These are phyloP conservation scores for Drosophila anomalata DNA, from an alignment of 2,888 invertebrate genomes.

Conservation along the genomic window DNA sequence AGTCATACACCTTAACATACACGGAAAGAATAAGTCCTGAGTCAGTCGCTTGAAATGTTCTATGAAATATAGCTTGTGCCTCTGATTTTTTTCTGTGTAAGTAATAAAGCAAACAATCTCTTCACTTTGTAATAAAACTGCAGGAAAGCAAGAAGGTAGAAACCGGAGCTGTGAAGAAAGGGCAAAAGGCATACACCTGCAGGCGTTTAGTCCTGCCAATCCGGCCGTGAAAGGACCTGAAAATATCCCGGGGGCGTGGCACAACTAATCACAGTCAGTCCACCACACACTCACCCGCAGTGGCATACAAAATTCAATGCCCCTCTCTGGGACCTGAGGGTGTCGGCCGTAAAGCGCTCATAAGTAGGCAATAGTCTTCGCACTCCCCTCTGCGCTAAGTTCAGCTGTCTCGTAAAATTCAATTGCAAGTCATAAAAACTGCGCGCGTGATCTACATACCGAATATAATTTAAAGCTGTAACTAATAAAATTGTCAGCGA, in stretches of 20 bases:
- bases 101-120: slow-evolving; percentile 68
- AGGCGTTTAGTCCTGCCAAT: slow-evolving; percentile 13
- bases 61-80: not conserved
- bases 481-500: slow-evolving; percentile 66
- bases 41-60: not conserved
- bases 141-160: slow-evolving; percentile 26
- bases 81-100: slow-evolving; percentile 40
- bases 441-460: slow-evolving; percentile 63
- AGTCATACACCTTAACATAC: slow-evolving; percentile 6
- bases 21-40: not conserved
- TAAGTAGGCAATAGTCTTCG: slow-evolving; percentile 63
- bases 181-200: slow-evolving; percentile 35
- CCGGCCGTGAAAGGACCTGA: slow-evolving; percentile 32
- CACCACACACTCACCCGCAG: slow-evolving; percentile 2
- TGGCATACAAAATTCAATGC: slow-evolving; percentile 12
- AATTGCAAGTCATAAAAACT: slow-evolving; percentile 70
- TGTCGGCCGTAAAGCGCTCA: slow-evolving; percentile 57
- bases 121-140: slow-evolving; percentile 60
- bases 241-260: slow-evolving; percentile 50
- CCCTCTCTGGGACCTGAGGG: slow-evolving; percentile 26
- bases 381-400: slow-evolving; percentile 1
- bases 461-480: slow-evolving; percentile 70
- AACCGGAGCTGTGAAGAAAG: slow-evolving; percentile 15
- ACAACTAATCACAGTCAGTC: slow-evolving; percentile 56
- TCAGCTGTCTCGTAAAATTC: slow-evolving; percentile 63